Percentiles rank a stretch among this genome's conserved stretches.
These are phyloP conservation scores for Frankliniella fusca DNA, from an alignment of 2,888 invertebrate species.

Conservation along the genomic window DNA sequence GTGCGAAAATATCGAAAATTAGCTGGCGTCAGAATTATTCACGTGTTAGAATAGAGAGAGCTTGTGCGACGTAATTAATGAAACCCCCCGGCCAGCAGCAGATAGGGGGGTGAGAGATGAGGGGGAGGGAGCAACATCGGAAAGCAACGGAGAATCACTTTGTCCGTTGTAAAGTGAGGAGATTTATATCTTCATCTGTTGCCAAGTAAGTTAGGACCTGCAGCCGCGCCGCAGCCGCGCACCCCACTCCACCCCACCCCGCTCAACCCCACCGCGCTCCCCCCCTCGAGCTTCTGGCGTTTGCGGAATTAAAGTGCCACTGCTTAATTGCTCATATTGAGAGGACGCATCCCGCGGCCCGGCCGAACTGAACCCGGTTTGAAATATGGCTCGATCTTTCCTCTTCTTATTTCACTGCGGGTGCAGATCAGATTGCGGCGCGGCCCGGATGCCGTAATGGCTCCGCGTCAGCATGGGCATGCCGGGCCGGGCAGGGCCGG, in stretches of 20 bases:
- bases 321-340: slow-evolving; percentile 13
- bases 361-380: not conserved
- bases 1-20: too few relatives aligned
- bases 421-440: too few relatives aligned
- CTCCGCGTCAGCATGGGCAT: too few relatives aligned
- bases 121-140: not conserved
- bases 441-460: too few relatives aligned
- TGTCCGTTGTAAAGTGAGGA: slow-evolving; percentile 14
- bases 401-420: too few relatives aligned
- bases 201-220: slow-evolving; percentile 5
- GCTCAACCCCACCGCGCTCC: too few relatives aligned
- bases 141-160: slow-evolving; percentile 8
- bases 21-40: too few relatives aligned
- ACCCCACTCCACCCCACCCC: too few relatives aligned
- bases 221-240: not conserved
- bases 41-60: too few relatives aligned
- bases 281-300: too few relatives aligned
- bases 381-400: not conserved
- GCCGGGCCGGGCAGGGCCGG: too few relatives aligned
- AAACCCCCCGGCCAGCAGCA: not conserved
- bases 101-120: not conserved
- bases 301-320: not conserved
- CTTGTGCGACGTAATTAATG: not conserved
- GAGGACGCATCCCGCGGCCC: not conserved
- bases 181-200: slow-evolving; percentile 19